phyloP scores from a whole-genome alignment of 2,113 vertebrate genomes.

The Hemibagrus wyckioides region DNA sequence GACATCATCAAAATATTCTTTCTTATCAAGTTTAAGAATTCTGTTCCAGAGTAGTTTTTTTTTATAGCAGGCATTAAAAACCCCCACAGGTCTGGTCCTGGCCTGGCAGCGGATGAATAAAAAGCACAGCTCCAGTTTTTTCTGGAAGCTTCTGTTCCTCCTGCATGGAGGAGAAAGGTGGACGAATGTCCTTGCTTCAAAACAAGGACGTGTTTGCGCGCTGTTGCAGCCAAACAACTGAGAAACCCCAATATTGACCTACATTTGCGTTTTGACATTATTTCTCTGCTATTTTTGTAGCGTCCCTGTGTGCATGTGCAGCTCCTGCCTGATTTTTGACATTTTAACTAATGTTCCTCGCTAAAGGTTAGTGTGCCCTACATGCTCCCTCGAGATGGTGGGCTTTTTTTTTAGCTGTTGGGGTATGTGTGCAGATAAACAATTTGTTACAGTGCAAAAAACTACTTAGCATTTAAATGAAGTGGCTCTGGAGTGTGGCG shows the following conservation, averaged over 20 bases:
- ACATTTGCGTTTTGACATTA: constrained; percentile 69
- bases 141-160: neutral
- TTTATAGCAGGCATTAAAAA: neutral
- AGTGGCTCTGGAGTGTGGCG: constrained; percentile 9
- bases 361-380: constrained; percentile 61
- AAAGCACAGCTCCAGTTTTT: constrained; percentile 1
- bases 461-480: constrained; percentile 51
- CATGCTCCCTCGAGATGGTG: constrained; percentile 56
- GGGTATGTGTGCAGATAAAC: constrained; percentile 44
- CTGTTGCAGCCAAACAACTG: constrained; percentile 25
- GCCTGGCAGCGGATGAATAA: neutral
- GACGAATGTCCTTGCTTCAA: constrained; percentile 10
- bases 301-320: constrained; percentile 49
- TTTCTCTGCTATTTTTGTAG: constrained; percentile 70
- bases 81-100: neutral
- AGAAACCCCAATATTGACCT: constrained; percentile 70
- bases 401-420: constrained; percentile 30
- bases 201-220: constrained; percentile 16
- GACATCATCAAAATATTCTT: neutral
- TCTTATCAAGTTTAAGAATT: neutral
- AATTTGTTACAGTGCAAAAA: constrained; percentile 45
- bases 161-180: neutral
- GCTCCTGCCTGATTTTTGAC: constrained; percentile 61
- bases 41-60: neutral
- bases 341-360: constrained; percentile 69